phyloP scores from a whole-genome alignment of 2,797 vertebrate species.

The Spheniscus humboldti region DNA sequence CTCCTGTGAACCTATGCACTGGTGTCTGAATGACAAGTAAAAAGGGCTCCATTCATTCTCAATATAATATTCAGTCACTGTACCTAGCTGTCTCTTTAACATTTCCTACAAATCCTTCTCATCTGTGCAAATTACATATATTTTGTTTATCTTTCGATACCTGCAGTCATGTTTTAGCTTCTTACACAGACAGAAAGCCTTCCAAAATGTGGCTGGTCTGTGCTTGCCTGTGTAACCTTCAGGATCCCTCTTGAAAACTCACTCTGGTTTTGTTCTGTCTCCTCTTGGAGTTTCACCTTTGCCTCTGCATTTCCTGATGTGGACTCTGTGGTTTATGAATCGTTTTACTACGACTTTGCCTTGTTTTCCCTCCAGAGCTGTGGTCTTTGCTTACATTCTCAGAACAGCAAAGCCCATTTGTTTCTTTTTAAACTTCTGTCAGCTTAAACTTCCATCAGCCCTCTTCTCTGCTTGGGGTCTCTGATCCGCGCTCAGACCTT shows the following conservation, averaged over 20 bases:
- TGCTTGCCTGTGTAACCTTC: neutral
- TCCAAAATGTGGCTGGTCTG: neutral
- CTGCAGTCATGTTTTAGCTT: neutral
- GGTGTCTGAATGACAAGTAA: neutral
- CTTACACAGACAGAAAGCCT: neutral
- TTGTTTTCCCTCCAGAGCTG: neutral
- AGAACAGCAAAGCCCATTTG: slow-evolving; percentile 42
- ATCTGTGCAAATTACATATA: neutral
- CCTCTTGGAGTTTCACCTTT: slow-evolving; percentile 15
- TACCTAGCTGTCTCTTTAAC: neutral
- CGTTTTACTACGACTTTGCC: neutral
- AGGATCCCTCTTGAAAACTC: neutral
- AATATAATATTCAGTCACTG: neutral
- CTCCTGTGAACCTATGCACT: neutral
- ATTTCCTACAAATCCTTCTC: neutral
- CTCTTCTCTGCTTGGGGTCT: slow-evolving; percentile 50
- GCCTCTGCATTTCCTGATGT: slow-evolving; percentile 2
- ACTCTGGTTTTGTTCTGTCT: neutral
- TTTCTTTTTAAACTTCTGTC: slow-evolving; percentile 50
- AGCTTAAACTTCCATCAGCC: slow-evolving; percentile 47
- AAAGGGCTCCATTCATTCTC: neutral
- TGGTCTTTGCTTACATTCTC: slow-evolving; percentile 45
- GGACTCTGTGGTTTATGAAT: slow-evolving; percentile 1
- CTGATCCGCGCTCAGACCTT: slow-evolving; percentile 48
- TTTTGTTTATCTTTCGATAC: neutral